Base-by-base conservation (phyloP, 1,140 invertebrate species). In the Platorchestia sp. region DNA sequence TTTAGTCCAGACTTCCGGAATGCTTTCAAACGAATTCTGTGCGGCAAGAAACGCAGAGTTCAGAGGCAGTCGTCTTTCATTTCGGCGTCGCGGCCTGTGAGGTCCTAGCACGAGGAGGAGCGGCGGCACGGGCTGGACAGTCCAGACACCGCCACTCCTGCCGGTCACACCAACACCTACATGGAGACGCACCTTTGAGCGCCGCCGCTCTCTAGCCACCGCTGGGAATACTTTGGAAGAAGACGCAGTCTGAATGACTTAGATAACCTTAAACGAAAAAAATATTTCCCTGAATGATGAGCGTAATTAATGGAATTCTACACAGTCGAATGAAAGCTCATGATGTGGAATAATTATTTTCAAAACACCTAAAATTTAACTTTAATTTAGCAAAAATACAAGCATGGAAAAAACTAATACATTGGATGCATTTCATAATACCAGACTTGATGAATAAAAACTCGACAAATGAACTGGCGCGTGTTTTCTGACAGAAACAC, bases 1-100 rank as follows among this genome's bases (percentile, higher is more conserved):
- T 99, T 99, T 97, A 99, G 98, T 97, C 98, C 98, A 36, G 98
- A 99, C 97, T 99, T 99, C 97, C 97, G 99, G 95, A 98, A 98
- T 97, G 98, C 98, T 89, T 99, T 99, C 97, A 98, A 98, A 97
- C 98, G 98, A 96, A 98, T 99, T 95, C 97, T 99, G 95, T 99
- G 98, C 97, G 98, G 98, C 19, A 95, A 96, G 51, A 91, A 95
- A 47, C 86, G 96, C 22, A 22, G 59, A 19, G 41, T 95, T 16
- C 95, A 95, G 44, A 90, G 95, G 19, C 95, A 96, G 43, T 95
- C 95, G 19, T 87, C 86, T 16, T 95, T 96, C 43, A 90, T 96
- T 41, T 96, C 95, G 0, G 95, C 96, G 7, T 87, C 95, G 3
- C 86, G 95, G 45, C 86, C 96, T 19, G 95, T 51, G 42, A 93